Percentiles rank a stretch among this genome's conserved stretches.
These are phyloP conservation scores for Aegithalos caudatus DNA, from an alignment of 2,113 vertebrate species.

Conservation along the genomic window DNA sequence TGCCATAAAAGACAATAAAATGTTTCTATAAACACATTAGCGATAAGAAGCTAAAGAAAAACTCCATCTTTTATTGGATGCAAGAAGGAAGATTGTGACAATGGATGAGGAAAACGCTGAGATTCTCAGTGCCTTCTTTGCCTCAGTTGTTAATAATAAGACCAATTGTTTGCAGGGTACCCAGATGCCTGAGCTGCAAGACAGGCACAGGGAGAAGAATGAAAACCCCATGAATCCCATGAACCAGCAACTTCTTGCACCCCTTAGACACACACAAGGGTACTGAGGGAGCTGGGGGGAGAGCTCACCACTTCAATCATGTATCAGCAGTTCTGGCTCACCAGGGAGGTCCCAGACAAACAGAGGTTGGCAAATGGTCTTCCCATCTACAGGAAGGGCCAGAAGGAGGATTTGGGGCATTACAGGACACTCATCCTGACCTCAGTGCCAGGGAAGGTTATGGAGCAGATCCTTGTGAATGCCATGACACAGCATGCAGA, in stretches of 20 bases:
- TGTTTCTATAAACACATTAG: not conserved
- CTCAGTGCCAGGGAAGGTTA: not conserved
- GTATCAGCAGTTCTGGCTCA: not conserved
- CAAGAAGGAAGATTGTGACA: not conserved
- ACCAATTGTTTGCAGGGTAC: fast-evolving
- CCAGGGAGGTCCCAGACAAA: not conserved
- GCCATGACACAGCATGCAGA: fast-evolving
- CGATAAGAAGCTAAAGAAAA: not conserved
- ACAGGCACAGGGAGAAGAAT: not conserved
- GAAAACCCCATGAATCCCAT: not conserved
- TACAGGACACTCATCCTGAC: not conserved
- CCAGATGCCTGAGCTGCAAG: not conserved
- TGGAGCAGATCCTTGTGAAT: not conserved
- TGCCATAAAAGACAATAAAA: not conserved
- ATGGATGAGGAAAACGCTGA: not conserved
- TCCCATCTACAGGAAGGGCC: not conserved
- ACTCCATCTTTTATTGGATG: not conserved
- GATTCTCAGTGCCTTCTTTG: not conserved
- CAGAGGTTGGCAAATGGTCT: not conserved
- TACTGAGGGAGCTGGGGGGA: not conserved
- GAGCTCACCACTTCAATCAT: not conserved
- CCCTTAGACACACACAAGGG: not conserved
- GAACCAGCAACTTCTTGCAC: not conserved
- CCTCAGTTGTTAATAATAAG: not conserved
- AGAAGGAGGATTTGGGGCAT: not conserved